Conservation (phyloP, 2,797 vertebrate genomes). For the Poliocrania exsul region DNA sequence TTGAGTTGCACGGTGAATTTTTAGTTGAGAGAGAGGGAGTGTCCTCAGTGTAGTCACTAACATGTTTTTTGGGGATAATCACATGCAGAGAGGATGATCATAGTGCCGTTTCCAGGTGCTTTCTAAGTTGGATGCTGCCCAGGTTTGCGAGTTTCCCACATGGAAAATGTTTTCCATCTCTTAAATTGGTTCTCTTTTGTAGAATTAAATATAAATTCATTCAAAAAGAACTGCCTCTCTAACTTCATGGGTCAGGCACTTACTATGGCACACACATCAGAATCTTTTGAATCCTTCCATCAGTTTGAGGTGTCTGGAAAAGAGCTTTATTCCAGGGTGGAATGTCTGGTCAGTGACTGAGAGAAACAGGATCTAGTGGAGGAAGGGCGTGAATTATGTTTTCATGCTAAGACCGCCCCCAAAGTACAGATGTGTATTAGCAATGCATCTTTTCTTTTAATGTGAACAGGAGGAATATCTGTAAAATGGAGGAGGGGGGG, state of each 20-base stretch:
- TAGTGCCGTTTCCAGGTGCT: background rate
- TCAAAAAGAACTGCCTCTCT: background rate
- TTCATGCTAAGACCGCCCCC: background rate
- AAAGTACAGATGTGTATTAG: background rate
- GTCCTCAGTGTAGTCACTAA: background rate
- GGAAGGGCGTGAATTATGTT: background rate
- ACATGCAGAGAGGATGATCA: background rate
- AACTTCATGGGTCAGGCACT: background rate
- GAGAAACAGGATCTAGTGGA: background rate
- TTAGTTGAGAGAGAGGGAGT: background rate
- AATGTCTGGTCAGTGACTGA: background rate
- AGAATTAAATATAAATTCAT: background rate
- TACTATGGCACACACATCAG: background rate
- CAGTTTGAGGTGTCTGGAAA: background rate
- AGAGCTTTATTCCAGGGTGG: background rate
- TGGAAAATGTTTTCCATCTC: background rate
- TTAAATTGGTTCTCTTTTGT: background rate
- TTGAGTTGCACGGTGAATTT: background rate
- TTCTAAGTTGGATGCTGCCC: background rate
- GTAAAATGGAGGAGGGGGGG: background rate
- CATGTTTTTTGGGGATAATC: background rate
- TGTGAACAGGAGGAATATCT: background rate
- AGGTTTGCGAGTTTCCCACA: background rate
- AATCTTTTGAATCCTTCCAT: background rate
- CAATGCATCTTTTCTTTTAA: background rate